Evolutionary conservation across 2,888 invertebrate genomes (phyloP), one percentile per base, ranked within the genome.

Genomic region (Apocheima hispidaria): DNA sequence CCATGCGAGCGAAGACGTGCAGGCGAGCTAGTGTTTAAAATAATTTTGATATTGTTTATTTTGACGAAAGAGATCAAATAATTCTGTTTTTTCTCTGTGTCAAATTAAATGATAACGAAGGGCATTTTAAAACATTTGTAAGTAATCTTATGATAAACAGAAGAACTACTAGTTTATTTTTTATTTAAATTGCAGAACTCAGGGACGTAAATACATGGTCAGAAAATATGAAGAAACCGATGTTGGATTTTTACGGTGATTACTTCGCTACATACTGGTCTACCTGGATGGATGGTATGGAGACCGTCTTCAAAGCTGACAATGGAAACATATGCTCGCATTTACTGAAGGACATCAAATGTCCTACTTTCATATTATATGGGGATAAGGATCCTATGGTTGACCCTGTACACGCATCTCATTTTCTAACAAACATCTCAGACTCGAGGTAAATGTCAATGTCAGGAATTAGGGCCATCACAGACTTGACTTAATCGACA

Each of bases 291-390:
- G 95, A 97, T 68, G 93, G 94, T 0, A 93, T 95, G 78, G 78
- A 81, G 16, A 82, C 82, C 2, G 87, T 96, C 46, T 94, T 91
- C 66, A 87, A 93, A 10, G 85, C 93, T 4, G 92, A 94, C 0
- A 88, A 94, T 26, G 97, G 97, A 0, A 94, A 98, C 76, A 94
- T 97, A 66, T 98, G 97, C 80, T 94, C 93, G 60, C 85, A 92
- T 2, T 81, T 93, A 20, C 76, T 97, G 35, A 80, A 92, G 2
- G 88, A 95, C 48, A 95, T 98, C 18, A 89, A 90, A 52, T 96
- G 96, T 67, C 96, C 96, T 0, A 97, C 97, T 0, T 93, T 97
- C 23, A 95, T 98, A 69, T 75, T 98, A 36, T 97, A 98, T 77
- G 98, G 98, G 0, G 94, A 94, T 66, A 96, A 96, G 79, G 98